A percentile compares a stretch with the other conserved stretches of the same genome.
Conservation (phyloP, 2,797 vertebrate species). For the Oreortyx pictus region DNA sequence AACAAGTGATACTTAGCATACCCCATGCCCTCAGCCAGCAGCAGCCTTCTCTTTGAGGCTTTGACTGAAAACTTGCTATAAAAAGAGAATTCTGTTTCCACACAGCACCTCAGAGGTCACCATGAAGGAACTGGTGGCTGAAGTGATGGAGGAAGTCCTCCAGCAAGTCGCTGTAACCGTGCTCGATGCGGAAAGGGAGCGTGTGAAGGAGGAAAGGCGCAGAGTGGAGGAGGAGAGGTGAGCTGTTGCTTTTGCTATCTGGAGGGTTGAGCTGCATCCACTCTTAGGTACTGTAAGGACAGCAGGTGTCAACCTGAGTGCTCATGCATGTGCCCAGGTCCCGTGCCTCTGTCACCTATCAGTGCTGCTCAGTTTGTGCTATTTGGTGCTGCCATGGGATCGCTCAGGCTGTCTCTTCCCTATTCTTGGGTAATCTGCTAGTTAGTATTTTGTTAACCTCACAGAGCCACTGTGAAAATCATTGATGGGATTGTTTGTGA, state of each 20-base stretch:
- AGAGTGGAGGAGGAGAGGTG: slow-evolving; percentile 88
- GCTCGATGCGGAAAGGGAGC: slow-evolving; percentile 80
- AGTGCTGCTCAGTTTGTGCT: neutral
- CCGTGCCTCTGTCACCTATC: rapidly evolving
- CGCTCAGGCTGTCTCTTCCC: neutral
- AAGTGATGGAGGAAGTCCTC: slow-evolving; percentile 81
- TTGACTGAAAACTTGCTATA: neutral
- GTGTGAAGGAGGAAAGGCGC: slow-evolving; percentile 83
- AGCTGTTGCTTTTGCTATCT: neutral
- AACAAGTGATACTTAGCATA: neutral
- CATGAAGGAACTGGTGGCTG: slow-evolving; percentile 80
- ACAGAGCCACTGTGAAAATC: neutral
- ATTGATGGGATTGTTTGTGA: neutral
- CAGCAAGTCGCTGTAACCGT: slow-evolving; percentile 76
- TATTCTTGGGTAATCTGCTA: rapidly evolving
- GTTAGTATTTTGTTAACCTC: neutral
- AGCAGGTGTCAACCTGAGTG: neutral
- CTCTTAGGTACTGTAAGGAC: rapidly evolving
- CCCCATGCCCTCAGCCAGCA: no score
- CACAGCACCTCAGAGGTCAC: slow-evolving; percentile 82
- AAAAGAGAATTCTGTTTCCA: neutral
- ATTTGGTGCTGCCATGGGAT: neutral
- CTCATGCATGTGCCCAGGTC: neutral
- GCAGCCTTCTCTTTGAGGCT: neutral
- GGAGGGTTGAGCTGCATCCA: neutral